Conservation (phyloP, 2,113 vertebrate genomes). For the Epinephelus fuscoguttatus region DNA sequence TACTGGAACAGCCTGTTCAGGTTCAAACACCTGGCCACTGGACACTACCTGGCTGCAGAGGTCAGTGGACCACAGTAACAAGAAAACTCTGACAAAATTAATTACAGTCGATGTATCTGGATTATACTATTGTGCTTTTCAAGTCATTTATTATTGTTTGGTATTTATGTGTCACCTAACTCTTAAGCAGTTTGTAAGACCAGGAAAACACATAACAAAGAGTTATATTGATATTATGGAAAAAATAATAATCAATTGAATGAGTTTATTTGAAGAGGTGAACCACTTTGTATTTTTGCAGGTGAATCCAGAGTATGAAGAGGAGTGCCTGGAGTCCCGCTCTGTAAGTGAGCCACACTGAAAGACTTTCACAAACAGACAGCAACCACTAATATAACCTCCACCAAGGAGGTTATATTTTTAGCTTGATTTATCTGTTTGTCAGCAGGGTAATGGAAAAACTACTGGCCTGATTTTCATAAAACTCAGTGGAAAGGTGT, state of each 20-base stretch:
- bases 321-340: conserved; percentile 93
- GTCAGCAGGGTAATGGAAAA: no score
- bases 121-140: neutral
- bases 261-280: neutral
- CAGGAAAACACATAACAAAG: neutral
- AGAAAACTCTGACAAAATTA: neutral
- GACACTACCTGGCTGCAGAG: conserved; percentile 98
- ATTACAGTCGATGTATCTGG: neutral
- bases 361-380: neutral
- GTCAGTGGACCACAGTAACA: conserved; percentile 77
- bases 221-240: neutral
- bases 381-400: neutral
- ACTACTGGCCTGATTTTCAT: no score
- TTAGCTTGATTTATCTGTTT: no score
- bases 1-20: conserved; percentile 99
- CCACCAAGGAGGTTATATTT: no score
- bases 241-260: neutral
- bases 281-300: conserved; percentile 79
- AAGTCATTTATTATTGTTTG: no score
- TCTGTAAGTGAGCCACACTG: conserved; percentile 87
- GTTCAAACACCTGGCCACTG: conserved; percentile 98
- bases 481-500: no score
- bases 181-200: neutral
- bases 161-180: neutral
- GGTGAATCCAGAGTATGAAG: conserved; percentile 98